Conservation (phyloP, 2,113 vertebrate genomes). For the Myrmophylax atrothorax region DNA sequence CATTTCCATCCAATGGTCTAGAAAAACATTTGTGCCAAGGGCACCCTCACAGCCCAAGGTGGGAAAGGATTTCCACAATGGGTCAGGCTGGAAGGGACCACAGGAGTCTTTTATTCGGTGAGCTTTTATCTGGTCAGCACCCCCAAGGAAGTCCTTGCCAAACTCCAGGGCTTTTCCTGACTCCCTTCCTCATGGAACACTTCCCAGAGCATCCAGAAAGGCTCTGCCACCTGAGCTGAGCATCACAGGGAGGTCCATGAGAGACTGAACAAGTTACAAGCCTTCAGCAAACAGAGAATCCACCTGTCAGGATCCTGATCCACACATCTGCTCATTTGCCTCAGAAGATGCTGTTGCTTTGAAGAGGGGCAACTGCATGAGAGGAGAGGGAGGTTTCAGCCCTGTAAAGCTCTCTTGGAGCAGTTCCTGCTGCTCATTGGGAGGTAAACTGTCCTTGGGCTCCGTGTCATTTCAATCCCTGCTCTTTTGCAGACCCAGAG, state of each 20-base stretch:
- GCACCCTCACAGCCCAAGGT: not conserved
- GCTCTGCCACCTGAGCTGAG: constrained; percentile 46
- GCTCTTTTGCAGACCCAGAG: constrained; percentile 75
- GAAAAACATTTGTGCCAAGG: not conserved
- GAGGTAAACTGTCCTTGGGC: constrained; percentile 82
- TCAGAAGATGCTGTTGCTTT: constrained; percentile 74
- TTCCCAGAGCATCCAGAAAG: constrained; percentile 46
- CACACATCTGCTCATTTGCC: constrained; percentile 76
- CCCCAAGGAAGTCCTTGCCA: not conserved
- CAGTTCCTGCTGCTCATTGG: constrained; percentile 79
- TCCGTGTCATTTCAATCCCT: constrained; percentile 80
- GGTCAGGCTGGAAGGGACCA: not conserved
- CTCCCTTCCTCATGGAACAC: constrained; percentile 19
- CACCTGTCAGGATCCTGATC: constrained; percentile 77
- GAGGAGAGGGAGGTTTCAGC: constrained; percentile 61
- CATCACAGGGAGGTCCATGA: constrained; percentile 65
- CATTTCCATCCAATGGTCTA: not conserved
- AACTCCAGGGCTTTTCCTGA: not conserved
- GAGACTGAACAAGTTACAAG: constrained; percentile 72
- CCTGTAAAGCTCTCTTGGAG: constrained; percentile 60
- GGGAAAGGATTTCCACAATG: accelerated
- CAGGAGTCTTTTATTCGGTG: not conserved
- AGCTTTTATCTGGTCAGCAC: not conserved
- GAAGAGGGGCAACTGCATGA: constrained; percentile 63
- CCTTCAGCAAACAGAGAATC: constrained; percentile 76